These are phyloP conservation scores for Drosophila burlai DNA, from an alignment of 1,140 invertebrate genomes.

Conservation along the genomic window DNA sequence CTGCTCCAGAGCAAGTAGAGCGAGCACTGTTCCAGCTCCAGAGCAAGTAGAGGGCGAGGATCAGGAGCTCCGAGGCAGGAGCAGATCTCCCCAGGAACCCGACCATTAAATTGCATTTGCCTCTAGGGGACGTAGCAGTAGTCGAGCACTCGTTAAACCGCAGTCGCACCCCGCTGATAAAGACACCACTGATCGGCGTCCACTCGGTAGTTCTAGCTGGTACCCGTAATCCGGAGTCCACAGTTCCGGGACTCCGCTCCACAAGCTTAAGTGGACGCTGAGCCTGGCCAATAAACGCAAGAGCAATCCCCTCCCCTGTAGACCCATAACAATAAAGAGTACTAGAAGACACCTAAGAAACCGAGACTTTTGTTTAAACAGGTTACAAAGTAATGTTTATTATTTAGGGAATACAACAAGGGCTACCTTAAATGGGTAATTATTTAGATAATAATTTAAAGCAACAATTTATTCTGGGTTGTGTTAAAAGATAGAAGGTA, in stretches of 20 bases:
- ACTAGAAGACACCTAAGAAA: slow-evolving; percentile 35
- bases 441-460: slow-evolving; percentile 26
- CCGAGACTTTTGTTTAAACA: not conserved
- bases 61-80: not conserved
- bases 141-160: slow-evolving; percentile 50
- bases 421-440: not conserved
- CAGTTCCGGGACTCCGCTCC: slow-evolving; percentile 9
- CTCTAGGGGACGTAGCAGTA: slow-evolving; percentile 54
- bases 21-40: slow-evolving; percentile 6
- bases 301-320: slow-evolving; percentile 20
- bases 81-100: not conserved
- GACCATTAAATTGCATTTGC: slow-evolving; percentile 69
- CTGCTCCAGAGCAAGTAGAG: slow-evolving; percentile 62
- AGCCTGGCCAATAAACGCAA: slow-evolving; percentile 49
- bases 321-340: slow-evolving; percentile 40
- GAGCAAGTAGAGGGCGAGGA: not conserved
- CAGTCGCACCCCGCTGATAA: slow-evolving; percentile 37
- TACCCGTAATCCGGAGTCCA: slow-evolving; percentile 14
- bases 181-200: slow-evolving; percentile 39
- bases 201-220: slow-evolving; percentile 36
- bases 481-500: no score
- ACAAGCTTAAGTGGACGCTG: slow-evolving; percentile 55
- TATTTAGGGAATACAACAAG: slow-evolving; percentile 7
- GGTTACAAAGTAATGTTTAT: slow-evolving; percentile 15
- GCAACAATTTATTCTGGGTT: slow-evolving; percentile 16